phyloP scores from a whole-genome alignment of 2,888 invertebrate genomes.

The Eristalis arbustorum region DNA sequence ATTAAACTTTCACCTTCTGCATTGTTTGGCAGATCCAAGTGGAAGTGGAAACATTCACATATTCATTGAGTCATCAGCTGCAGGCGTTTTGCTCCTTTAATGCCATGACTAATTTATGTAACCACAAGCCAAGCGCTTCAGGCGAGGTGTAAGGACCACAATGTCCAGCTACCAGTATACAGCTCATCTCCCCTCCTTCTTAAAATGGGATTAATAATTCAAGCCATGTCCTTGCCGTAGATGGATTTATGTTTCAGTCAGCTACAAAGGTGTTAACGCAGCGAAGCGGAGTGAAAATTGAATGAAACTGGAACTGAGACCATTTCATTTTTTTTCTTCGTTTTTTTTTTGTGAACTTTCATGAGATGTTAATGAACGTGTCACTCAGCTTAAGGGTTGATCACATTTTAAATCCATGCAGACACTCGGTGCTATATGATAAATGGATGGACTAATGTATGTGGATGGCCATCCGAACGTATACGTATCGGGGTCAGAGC shows the following conservation, averaged over 20 bases:
- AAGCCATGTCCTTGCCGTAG: conserved; percentile 16
- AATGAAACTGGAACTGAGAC: neutral
- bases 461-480: neutral
- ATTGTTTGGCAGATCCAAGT: neutral
- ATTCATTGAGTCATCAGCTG: conserved; percentile 26
- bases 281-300: neutral
- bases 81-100: conserved; percentile 38
- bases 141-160: conserved; percentile 12
- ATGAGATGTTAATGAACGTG: conserved; percentile 29
- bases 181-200: conserved; percentile 5
- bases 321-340: neutral
- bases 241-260: conserved; percentile 13
- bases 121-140: conserved; percentile 24
- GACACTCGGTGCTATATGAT: neutral
- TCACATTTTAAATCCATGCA: conserved; percentile 6
- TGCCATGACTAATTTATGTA: conserved; percentile 46
- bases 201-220: conserved; percentile 39
- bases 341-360: neutral
- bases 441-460: neutral
- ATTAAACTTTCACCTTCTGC: conserved; percentile 15
- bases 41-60: neutral
- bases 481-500: no score
- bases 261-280: conserved; percentile 20
- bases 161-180: conserved; percentile 1
- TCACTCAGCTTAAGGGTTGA: conserved; percentile 6